Evolutionary conservation across 2,797 vertebrate species (phyloP).

Genomic region (Hypotaenidia okinawae): DNA sequence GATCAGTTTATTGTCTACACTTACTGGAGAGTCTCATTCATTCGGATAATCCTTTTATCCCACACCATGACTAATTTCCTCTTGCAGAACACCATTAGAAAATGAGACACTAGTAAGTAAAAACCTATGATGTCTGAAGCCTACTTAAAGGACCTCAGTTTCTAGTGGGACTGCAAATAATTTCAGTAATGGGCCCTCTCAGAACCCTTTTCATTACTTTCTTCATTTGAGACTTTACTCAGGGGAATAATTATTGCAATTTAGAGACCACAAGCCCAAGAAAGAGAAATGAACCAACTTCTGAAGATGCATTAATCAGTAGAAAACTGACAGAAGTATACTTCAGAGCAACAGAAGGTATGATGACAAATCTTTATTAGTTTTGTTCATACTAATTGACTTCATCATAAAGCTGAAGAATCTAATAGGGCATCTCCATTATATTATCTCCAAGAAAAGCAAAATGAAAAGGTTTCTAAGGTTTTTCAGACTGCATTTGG

Average conservation of each 20-base stretch:
- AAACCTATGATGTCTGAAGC: background rate
- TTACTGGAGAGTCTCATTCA: conserved; percentile 3
- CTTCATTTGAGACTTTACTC: conserved; percentile 28
- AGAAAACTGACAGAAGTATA: background rate
- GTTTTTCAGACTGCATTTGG: background rate
- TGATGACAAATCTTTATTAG: background rate
- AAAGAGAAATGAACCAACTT: conserved; percentile 38
- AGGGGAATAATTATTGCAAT: background rate
- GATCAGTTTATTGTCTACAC: conserved; percentile 15
- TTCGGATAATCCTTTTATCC: conserved; percentile 34
- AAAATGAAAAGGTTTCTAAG: background rate
- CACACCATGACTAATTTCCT: conserved; percentile 5
- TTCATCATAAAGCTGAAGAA: background rate
- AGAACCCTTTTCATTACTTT: conserved; percentile 52
- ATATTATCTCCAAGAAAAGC: background rate
- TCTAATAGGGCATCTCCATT: background rate
- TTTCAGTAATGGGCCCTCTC: conserved; percentile 37
- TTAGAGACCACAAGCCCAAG: background rate
- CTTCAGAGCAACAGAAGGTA: background rate
- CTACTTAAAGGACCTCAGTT: background rate
- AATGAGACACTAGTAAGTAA: conserved; percentile 6
- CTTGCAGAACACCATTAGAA: background rate
- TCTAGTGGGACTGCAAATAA: conserved; percentile 37
- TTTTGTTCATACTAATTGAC: conserved; percentile 1
- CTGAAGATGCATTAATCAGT: conserved; percentile 16